A percentile compares a stretch with the other conserved stretches of the same genome.
phyloP scores from a whole-genome alignment of 1,140 invertebrate genomes.

The Ladona fulva region DNA sequence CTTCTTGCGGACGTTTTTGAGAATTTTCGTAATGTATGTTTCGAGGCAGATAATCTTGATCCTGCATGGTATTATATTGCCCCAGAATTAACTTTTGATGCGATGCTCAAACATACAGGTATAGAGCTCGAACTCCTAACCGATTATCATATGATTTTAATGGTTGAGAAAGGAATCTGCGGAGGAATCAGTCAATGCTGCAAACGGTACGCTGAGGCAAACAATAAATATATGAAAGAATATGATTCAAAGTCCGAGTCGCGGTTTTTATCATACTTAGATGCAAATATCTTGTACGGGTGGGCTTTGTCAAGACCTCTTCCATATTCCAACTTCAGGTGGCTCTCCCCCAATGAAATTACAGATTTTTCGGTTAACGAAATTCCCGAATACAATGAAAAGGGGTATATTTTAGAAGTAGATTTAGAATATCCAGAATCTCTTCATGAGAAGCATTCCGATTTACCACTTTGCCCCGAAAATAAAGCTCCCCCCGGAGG shows the following conservation, averaged over 20 bases:
- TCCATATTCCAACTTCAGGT: too few species aligned
- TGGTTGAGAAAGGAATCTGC: constrained; percentile 23
- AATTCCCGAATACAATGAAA: background rate
- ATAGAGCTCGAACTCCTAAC: constrained; percentile 31
- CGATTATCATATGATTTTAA: constrained; percentile 32
- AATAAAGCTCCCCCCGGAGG: too few species aligned
- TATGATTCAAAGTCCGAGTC: too few species aligned
- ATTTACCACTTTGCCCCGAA: constrained; percentile 20
- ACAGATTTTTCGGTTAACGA: too few species aligned
- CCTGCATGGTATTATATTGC: background rate
- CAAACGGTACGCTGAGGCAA: too few species aligned
- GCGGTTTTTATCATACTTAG: too few species aligned
- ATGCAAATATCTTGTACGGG: too few species aligned
- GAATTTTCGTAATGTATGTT: background rate
- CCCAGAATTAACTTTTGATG: background rate
- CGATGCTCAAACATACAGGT: background rate
- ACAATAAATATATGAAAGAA: too few species aligned
- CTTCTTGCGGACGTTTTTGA: too few species aligned
- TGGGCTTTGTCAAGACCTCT: too few species aligned
- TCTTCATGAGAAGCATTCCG: background rate
- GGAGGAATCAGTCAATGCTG: constrained; percentile 32
- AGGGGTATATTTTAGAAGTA: background rate
- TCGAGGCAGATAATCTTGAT: background rate
- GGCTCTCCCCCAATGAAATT: too few species aligned
- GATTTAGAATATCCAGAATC: background rate